These are phyloP conservation scores for Esox niger DNA, from an alignment of 2,113 vertebrate species.

Conservation along the genomic window DNA sequence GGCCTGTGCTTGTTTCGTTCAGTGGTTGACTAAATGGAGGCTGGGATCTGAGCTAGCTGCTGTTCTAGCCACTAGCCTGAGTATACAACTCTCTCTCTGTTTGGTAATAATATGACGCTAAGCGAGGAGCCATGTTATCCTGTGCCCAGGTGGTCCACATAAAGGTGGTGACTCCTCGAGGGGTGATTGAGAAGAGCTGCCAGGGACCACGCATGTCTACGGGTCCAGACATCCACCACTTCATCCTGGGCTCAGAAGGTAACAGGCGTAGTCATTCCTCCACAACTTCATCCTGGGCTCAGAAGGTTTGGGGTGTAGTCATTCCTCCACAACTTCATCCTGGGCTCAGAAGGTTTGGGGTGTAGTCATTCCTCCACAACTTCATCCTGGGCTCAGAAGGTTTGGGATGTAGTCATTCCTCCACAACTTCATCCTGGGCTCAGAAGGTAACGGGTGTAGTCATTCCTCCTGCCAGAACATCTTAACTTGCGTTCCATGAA, in stretches of 20 bases:
- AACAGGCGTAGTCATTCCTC: too few species aligned
- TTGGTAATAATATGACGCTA: not conserved
- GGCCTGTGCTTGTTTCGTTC: not conserved
- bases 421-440: conserved; percentile 98
- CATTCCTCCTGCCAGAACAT: too few species aligned
- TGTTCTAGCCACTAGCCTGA: too few species aligned
- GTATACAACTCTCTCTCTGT: not conserved
- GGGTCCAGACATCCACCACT: conserved; percentile 96
- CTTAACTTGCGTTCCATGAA: too few species aligned
- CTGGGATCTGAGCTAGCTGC: not conserved
- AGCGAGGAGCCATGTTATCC: conserved; percentile 1
- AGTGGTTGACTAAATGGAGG: not conserved
- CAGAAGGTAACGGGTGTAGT: conserved; percentile 98
- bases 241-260: conserved; percentile 99
- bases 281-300: too few species aligned
- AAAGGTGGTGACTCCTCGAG: conserved; percentile 96
- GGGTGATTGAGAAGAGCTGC: conserved; percentile 95
- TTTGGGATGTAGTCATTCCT: too few species aligned
- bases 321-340: too few species aligned
- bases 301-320: too few species aligned
- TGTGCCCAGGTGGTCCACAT: conserved; percentile 88
- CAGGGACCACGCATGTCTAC: conserved; percentile 96
- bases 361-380: too few species aligned
- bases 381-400: conserved; percentile 99
- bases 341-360: too few species aligned